These are phyloP conservation scores for Sciaenops ocellatus DNA, from an alignment of 2,797 vertebrate genomes.

Conservation along the genomic window DNA sequence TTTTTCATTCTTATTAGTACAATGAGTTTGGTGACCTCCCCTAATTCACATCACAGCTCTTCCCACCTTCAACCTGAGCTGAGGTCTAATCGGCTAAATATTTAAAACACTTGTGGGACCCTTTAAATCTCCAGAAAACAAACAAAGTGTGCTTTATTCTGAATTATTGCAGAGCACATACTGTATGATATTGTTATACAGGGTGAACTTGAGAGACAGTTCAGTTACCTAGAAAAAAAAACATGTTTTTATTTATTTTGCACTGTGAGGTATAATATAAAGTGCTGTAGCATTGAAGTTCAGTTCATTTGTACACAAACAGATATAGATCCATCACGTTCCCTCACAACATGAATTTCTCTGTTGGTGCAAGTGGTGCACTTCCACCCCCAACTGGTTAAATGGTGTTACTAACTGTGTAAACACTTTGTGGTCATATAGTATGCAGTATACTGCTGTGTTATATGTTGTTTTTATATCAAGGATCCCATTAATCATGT, in stretches of 20 bases:
- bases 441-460: not conserved
- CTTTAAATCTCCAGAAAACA: not conserved
- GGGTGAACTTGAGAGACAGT: not conserved
- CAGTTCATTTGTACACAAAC: not conserved
- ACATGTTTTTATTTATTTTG: not conserved
- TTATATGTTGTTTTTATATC: not conserved
- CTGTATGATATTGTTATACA: not conserved
- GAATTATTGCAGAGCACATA: not conserved
- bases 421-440: not conserved
- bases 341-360: not conserved
- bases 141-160: not conserved
- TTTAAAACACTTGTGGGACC: not conserved
- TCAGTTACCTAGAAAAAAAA: not conserved
- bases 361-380: conserved; percentile 10
- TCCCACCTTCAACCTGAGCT: not conserved
- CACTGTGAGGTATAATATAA: not conserved
- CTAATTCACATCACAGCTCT: not conserved
- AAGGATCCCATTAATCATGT: not conserved
- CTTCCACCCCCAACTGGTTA: conserved; percentile 62
- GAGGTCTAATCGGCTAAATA: not conserved
- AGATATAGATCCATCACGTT: not conserved
- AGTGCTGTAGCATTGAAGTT: conserved; percentile 2
- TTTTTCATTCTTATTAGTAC: not conserved
- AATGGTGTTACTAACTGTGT: not conserved
- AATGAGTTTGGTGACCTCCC: not conserved